Conservation (phyloP, 1,140 invertebrate genomes). For the Zaprionus davidi region DNA sequence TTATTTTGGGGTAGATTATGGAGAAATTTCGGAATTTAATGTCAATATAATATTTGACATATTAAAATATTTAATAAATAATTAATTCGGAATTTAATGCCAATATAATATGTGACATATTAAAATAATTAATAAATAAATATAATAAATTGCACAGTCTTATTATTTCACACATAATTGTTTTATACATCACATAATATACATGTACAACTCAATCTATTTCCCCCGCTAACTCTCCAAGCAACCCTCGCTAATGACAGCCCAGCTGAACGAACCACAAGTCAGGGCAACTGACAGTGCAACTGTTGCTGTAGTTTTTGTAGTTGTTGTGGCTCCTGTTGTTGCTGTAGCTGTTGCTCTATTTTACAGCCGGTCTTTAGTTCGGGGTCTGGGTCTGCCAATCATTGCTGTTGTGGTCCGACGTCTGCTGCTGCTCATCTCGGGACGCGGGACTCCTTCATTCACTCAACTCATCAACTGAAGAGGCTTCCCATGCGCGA, state of each 20-base stretch:
- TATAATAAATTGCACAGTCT: too few relatives aligned
- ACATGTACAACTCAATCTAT: too few relatives aligned
- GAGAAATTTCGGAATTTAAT: too few relatives aligned
- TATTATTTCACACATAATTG: too few relatives aligned
- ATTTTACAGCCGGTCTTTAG: conserved; percentile 67
- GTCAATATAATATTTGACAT: too few relatives aligned
- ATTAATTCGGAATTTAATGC: too few relatives aligned
- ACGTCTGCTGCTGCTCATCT: conserved; percentile 65
- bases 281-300: conserved; percentile 51
- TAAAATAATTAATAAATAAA: too few relatives aligned
- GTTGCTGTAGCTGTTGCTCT: conserved; percentile 60
- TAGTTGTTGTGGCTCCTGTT: conserved; percentile 35
- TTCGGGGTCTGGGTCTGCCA: conserved; percentile 55
- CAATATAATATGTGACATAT: too few relatives aligned
- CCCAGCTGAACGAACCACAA: conserved; percentile 60
- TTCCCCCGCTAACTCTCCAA: too few relatives aligned
- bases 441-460: conserved; percentile 44
- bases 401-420: conserved; percentile 59
- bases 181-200: too few relatives aligned
- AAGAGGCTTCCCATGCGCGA: conserved; percentile 57
- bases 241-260: conserved; percentile 49
- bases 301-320: conserved; percentile 35
- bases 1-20: too few relatives aligned
- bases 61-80: too few relatives aligned
- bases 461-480: conserved; percentile 74